Percentiles rank a stretch among this genome's conserved stretches.
phyloP scores from a whole-genome alignment of 2,888 invertebrate genomes.

The Petrolisthes cinctipes region DNA sequence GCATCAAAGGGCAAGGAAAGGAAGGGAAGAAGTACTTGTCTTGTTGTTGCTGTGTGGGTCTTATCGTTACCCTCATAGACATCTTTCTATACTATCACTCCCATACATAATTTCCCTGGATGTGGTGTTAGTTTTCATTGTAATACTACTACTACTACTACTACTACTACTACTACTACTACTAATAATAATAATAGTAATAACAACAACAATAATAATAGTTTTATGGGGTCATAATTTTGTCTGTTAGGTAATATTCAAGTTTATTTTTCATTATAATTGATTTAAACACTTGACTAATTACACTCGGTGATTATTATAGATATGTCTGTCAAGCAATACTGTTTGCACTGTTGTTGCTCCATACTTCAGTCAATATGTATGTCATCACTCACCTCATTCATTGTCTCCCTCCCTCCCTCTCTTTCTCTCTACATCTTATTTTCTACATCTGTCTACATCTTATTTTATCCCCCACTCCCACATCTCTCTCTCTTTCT shows the following conservation, averaged over 20 bases:
- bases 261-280: too few relatives aligned
- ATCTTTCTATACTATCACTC: not conserved
- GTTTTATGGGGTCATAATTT: not conserved
- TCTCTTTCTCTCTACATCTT: too few relatives aligned
- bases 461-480: too few relatives aligned
- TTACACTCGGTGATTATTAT: not conserved
- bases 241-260: not conserved
- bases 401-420: too few relatives aligned
- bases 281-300: not conserved
- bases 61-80: too few relatives aligned
- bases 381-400: too few relatives aligned
- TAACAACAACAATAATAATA: not conserved
- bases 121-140: too few relatives aligned
- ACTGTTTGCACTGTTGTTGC: too few relatives aligned
- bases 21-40: not conserved
- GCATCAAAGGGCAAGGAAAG: not conserved
- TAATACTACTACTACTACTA: not conserved
- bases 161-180: slow-evolving; percentile 8
- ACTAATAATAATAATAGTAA: too few relatives aligned
- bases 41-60: not conserved
- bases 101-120: not conserved
- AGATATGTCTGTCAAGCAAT: too few relatives aligned
- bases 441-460: too few relatives aligned
- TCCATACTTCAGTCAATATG: too few relatives aligned
- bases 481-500: not conserved